Evolutionary conservation across 2,888 invertebrate genomes (phyloP).

Genomic region (Megastigmus dorsalis): DNA sequence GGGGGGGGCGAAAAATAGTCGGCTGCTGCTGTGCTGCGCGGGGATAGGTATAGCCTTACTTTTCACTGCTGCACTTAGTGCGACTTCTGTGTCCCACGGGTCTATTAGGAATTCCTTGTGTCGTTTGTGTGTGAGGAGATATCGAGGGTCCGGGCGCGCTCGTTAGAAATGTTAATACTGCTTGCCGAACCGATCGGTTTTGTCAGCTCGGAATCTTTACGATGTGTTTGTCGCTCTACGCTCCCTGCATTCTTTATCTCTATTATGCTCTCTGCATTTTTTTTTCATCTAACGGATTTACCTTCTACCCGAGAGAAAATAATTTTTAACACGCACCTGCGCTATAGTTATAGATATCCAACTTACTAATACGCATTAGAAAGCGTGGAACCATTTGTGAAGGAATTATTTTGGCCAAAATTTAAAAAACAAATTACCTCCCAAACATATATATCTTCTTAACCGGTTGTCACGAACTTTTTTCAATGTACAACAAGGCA

Average conservation of each 20-base stretch:
- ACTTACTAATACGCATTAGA: too few species aligned
- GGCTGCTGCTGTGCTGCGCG: too few species aligned
- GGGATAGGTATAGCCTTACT: too few species aligned
- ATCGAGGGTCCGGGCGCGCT: slow-evolving; percentile 34
- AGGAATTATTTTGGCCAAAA: background rate
- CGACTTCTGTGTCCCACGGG: slow-evolving; percentile 49
- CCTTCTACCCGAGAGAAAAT: too few species aligned
- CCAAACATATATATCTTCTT: background rate
- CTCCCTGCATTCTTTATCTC: slow-evolving; percentile 19
- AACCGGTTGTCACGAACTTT: background rate
- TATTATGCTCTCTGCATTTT: too few species aligned
- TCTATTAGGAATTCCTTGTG: slow-evolving; percentile 40
- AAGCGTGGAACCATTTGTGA: too few species aligned
- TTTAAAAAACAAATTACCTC: slow-evolving; percentile 3
- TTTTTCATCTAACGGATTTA: too few species aligned
- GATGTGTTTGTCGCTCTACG: slow-evolving; percentile 10
- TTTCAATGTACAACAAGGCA: too few species aligned
- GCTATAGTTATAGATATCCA: too few species aligned
- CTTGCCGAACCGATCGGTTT: background rate
- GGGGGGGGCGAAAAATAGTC: too few species aligned
- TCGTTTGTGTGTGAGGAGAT: slow-evolving; percentile 11
- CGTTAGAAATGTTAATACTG: slow-evolving; percentile 39
- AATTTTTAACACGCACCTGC: too few species aligned
- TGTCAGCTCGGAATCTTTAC: slow-evolving; percentile 30
- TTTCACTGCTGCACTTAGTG: too few species aligned